Evolutionary conservation across 2,113 vertebrate species (phyloP), one percentile per base, ranked within the genome.

Genomic region (Phoenicopterus ruber): DNA sequence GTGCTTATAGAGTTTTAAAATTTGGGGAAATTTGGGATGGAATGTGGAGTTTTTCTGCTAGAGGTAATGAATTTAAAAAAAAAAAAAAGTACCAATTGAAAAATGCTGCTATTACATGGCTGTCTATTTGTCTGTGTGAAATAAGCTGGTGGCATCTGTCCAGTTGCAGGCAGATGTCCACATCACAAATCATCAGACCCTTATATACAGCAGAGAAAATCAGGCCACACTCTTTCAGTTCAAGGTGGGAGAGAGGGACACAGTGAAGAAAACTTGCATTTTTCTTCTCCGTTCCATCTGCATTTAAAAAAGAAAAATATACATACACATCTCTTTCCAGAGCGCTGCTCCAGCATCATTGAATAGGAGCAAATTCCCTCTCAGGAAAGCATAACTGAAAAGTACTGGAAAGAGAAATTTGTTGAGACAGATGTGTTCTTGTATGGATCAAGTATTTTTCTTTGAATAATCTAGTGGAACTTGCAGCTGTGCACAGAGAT

Each of bases 401-500:
- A 91, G 71, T 78, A 54, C 63, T 91, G 86, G 70, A 69, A 95
- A 25, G 73, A 86, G 34, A 76, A 74, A 82, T 79, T 78, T 85
- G 57, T 92, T 82, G 88, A 97, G 92, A 87, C 88, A 94, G 71
- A 63, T 84, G 50, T 84, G 40, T 69, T 96, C 61, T 62, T 72
- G 38, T 61, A 24, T 12, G 73, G 61, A 40, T 82, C 49, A 77
- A 88, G 71, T 82, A 26, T 85, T 93, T 94, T 81, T 89, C 52
- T 82, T 82, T 65, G 65, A 82, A 32, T 79, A 36, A 65, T 78
- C 10, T 52, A 12, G 57, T 47, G 74, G 58, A 85, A 58, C 6
- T 85, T 73, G 70, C 57, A 79, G 66, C 87, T 49, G 61, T 85
- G 69, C 77, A 20, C n/a, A 77, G 38, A 76, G 69, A 42, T 66